Conservation (phyloP, 92 coral and sea anemone genomes). For the Phymanthus crucifer region DNA sequence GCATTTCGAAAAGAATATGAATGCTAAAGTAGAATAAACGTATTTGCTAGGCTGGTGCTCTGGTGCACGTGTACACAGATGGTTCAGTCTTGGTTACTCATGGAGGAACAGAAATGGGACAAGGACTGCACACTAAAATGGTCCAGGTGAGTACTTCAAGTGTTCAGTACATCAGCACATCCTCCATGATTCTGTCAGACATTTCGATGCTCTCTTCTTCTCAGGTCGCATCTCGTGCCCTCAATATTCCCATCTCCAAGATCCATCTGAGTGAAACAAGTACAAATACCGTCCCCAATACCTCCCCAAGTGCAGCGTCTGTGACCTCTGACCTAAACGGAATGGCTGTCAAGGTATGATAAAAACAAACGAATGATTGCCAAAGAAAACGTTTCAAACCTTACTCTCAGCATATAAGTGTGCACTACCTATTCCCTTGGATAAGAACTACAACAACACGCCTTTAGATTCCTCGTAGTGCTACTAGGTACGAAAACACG, state of each 20-base stretch:
- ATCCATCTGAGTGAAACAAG: slow-evolving; percentile 75
- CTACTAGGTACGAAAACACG: too few relatives aligned
- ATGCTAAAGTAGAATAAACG: too few relatives aligned
- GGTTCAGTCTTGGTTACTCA: slow-evolving; percentile 85
- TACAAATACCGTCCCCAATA: slow-evolving; percentile 75
- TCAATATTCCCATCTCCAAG: slow-evolving; percentile 57
- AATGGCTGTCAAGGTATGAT: slow-evolving; percentile 75
- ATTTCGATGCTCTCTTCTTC: background rate
- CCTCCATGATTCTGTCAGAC: too few relatives aligned
- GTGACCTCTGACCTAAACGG: slow-evolving; percentile 73
- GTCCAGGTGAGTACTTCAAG: slow-evolving; percentile 49
- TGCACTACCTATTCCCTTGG: too few relatives aligned
- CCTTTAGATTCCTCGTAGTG: too few relatives aligned
- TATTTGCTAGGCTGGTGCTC: slow-evolving; percentile 70
- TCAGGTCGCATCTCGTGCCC: slow-evolving; percentile 67
- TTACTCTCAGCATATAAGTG: too few relatives aligned
- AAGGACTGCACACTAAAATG: slow-evolving; percentile 89
- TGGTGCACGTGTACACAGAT: slow-evolving; percentile 74
- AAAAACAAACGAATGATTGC: too few relatives aligned
- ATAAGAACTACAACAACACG: too few relatives aligned
- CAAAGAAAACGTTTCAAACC: too few relatives aligned
- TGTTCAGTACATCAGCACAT: too few relatives aligned
- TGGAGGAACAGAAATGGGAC: slow-evolving; percentile 94
- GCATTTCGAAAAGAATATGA: too few relatives aligned
- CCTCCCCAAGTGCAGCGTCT: slow-evolving; percentile 76